Evolutionary conservation across 2,888 invertebrate species (phyloP).

Genomic region (Oscheius sp.): DNA sequence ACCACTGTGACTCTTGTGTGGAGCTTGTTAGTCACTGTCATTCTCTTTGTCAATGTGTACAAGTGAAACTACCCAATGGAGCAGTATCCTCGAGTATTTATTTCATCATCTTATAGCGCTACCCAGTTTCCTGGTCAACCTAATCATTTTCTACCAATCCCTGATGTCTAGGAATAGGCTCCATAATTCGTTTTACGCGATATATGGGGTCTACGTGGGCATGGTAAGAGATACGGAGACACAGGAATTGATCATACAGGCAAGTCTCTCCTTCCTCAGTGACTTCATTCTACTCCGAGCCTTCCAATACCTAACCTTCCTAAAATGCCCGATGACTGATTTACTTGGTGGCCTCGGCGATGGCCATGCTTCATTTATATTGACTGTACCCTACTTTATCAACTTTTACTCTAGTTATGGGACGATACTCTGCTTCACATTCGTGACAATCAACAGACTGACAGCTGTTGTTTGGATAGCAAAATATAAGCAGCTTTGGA

Average conservation of each 20-base stretch:
- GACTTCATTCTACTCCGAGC: neutral
- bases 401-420: neutral
- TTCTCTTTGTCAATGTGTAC: no score
- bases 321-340: neutral
- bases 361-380: neutral
- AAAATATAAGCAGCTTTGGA: conserved; percentile 4
- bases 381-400: neutral
- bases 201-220: no score
- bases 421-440: neutral
- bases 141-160: no score
- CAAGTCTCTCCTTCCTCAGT: neutral
- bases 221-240: neutral
- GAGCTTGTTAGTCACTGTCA: no score
- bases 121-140: no score
- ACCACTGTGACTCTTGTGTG: no score
- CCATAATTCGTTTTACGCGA: no score
- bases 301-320: neutral
- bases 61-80: no score
- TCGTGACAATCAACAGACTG: neutral
- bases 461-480: neutral
- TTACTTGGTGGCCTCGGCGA: neutral
- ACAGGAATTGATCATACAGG: neutral
- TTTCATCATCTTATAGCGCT: no score
- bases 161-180: no score
- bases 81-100: no score